Evolutionary conservation across 1,140 invertebrate genomes (phyloP), one percentile per base, ranked within the genome.

Genomic region (Pemphigus obesinymphae): DNA sequence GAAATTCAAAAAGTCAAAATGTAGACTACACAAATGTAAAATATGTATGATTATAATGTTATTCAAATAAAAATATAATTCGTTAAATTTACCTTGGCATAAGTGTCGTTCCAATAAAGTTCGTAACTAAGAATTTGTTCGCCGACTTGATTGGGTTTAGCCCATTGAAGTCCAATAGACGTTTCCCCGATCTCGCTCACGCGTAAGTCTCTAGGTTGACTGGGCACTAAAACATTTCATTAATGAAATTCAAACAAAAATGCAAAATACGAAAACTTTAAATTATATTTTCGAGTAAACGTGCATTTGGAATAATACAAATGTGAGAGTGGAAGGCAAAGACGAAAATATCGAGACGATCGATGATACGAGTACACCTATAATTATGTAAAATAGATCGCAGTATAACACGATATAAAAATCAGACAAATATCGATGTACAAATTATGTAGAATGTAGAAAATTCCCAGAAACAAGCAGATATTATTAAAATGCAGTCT

Each of bases 61-160:
- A n/a, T n/a, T n/a, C n/a, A 82, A 23, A 53, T 48, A 55, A 48
- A 82, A 50, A 50, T 73, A 37, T 45, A 26, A 29, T 40, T 80
- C 48, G 4, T 34, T 45, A 15, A 85, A 87, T 88, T 87, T 20
- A 95, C 93, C 90, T 95, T 94, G 13, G 94, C 93, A 85, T 95
- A 97, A 31, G 96, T 97, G 86, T 98, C 96, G 88, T 98, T 98
- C 94, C 95, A 98, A 86, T 98, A 98, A 3, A 99, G 89, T 88
- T 97, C 96, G 88, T 98, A 99, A 85, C 94, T 95, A 58, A 96
- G 91, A 86, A 98, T 97, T 87, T 93, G 95, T 87, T 97, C 95
- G 76, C 94, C 93, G 78, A 94, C 93, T 89, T 97, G 95, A 84
- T 92, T 90, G 20, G 97, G 97, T 85, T 93, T 92, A 76, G 91